Conservation (phyloP, 2,888 invertebrate genomes). For the Philopedon plagiatum region DNA sequence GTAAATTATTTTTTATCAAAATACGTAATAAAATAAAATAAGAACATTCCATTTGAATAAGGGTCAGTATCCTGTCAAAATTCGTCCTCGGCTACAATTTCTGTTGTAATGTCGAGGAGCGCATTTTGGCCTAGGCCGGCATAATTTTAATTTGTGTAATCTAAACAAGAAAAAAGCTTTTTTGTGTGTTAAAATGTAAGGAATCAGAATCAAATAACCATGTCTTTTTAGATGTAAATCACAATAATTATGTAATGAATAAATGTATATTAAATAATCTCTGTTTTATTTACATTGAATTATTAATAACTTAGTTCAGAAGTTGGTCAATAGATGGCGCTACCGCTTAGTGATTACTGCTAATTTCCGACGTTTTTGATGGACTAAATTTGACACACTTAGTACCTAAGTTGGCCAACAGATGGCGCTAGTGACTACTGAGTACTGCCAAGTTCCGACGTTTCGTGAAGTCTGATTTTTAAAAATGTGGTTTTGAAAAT, state of each 20-base stretch:
- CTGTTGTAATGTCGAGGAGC: neutral
- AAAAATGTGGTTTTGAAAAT: too few species aligned
- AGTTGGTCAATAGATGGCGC: too few species aligned
- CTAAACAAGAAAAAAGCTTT: constrained; percentile 61
- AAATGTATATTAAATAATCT: constrained; percentile 64
- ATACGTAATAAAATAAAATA: constrained; percentile 46
- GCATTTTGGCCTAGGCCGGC: constrained; percentile 43
- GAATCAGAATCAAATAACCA: constrained; percentile 66
- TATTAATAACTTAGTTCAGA: too few species aligned
- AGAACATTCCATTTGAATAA: constrained; percentile 49
- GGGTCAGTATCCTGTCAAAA: constrained; percentile 30
- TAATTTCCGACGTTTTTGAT: too few species aligned
- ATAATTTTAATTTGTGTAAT: constrained; percentile 60
- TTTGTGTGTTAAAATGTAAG: constrained; percentile 65
- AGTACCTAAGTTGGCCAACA: too few species aligned
- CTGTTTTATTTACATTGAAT: constrained; percentile 24
- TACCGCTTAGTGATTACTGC: too few species aligned
- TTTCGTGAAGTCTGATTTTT: too few species aligned
- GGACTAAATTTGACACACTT: too few species aligned
- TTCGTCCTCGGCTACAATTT: constrained; percentile 8
- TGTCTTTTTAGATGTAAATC: constrained; percentile 68
- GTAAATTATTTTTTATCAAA: constrained; percentile 48
- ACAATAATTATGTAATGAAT: constrained; percentile 70
- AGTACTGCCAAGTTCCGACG: too few species aligned
- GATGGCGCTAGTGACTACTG: too few species aligned